These are phyloP conservation scores for Garrulus glandarius DNA, from an alignment of 2,797 vertebrate genomes.

Conservation along the genomic window DNA sequence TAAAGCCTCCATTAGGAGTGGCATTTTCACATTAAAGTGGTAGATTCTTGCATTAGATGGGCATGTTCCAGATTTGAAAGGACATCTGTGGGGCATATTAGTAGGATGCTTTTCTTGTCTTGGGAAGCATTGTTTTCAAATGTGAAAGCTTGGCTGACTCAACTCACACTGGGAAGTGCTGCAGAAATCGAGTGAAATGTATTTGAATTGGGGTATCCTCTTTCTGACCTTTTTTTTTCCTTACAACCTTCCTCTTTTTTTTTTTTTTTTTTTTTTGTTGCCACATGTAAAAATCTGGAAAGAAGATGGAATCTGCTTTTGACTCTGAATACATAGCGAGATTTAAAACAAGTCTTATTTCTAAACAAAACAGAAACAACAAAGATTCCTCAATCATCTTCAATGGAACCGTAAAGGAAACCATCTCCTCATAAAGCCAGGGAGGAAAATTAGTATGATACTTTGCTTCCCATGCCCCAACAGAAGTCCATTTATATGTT, in stretches of 20 bases:
- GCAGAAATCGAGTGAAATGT: neutral
- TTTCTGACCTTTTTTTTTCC: neutral
- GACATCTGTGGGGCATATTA: neutral
- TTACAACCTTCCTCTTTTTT: neutral
- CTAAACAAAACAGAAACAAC: neutral
- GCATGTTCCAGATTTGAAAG: neutral
- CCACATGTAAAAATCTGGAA: neutral
- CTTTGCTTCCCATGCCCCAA: neutral
- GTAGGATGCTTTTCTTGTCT: neutral
- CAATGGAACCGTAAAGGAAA: neutral
- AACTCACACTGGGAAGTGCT: neutral
- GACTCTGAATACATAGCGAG: neutral
- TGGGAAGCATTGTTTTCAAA: neutral
- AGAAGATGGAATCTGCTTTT: neutral
- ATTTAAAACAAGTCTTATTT: neutral
- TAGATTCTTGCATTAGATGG: neutral
- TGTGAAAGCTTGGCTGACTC: neutral
- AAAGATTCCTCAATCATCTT: neutral
- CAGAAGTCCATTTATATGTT: neutral
- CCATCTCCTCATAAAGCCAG: neutral
- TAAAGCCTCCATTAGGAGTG: neutral
- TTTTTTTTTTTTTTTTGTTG: too few species aligned
- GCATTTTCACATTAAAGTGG: neutral
- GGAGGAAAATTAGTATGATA: neutral
- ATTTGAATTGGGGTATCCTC: neutral